Base-by-base conservation (phyloP, 1,140 invertebrate genomes). In the Drosophila subpulchrella region DNA sequence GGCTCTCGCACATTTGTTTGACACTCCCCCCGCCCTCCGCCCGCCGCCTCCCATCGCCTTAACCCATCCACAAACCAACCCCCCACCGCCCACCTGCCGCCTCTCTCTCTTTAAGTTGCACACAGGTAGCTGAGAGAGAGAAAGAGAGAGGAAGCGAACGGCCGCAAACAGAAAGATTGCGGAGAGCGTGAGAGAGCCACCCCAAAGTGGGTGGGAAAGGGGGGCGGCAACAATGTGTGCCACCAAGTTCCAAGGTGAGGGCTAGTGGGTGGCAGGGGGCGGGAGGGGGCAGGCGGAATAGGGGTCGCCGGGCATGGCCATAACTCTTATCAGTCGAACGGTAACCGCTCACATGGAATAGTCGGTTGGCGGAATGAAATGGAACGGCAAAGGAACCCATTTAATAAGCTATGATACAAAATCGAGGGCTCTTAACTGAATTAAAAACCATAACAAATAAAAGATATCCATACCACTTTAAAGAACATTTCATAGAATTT, bases 1-100 rank as follows among this genome's bases (percentile, higher is more conserved):
- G 83, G 83, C 83, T 86, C 83, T 88, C 82, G 59, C 65, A 78
- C 63, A 75, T 83, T 78, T 73, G 80, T 74, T 76, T 76, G 55
- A 81, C 73, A 59, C 50, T 67, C 74, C 34, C 61, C 60, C 41
- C 50, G 34, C 36, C 13, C 56, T 46, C 50, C 24, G 6, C n/a
- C 44, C 4, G 38, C 12, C 38, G 3, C 17, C 44, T 48, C 7
- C 75, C 24, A 30, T 8, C 20, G 55, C 5, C 50, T 8, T 55
- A 17, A 39, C 38, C 51, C 47, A 65, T 61, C 47, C 51, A 11
- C n/a, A 13, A 24, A 27, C 30, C 15, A 30, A n/a, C 36, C 54
- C 38, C 30, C 12, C 20, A 7, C 60, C 53, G 48, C 44, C 74
- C 81, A 78, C 79, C 72, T 77, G 56, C 71, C 41, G 54, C 62